Percentiles rank a stretch among this genome's conserved stretches.
These are phyloP conservation scores for Sarcophaga variegata DNA, from an alignment of 2,888 invertebrate genomes.

Conservation along the genomic window DNA sequence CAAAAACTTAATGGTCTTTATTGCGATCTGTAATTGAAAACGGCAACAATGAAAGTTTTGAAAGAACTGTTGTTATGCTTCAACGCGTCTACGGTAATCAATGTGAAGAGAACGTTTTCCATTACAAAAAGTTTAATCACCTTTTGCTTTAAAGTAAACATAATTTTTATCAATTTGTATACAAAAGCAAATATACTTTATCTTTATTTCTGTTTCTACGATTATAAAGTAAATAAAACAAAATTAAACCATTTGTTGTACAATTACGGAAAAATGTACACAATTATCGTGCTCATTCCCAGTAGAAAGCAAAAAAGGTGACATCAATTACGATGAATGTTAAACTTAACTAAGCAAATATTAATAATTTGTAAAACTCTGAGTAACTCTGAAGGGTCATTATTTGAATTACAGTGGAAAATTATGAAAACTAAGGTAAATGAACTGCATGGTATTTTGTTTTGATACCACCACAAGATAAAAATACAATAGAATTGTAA, in stretches of 20 bases:
- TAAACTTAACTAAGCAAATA: not conserved
- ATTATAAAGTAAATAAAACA: not conserved
- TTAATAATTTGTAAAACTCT: not conserved
- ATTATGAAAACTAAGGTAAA: not conserved
- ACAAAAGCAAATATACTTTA: not conserved
- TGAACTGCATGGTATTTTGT: not conserved
- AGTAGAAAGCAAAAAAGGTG: not conserved
- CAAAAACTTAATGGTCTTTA: not conserved
- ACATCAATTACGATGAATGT: not conserved
- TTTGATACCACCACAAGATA: too few relatives aligned
- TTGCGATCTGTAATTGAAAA: not conserved
- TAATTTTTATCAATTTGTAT: not conserved
- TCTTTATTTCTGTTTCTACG: not conserved
- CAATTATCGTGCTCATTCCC: not conserved
- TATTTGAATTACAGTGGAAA: not conserved
- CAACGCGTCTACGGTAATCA: not conserved
- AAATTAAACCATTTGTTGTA: not conserved
- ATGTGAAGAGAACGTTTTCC: not conserved
- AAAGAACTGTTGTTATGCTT: not conserved
- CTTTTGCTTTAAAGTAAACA: not conserved
- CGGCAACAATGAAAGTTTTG: not conserved
- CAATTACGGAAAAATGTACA: not conserved
- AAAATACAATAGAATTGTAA: too few relatives aligned
- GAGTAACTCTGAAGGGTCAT: not conserved
- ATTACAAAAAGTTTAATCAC: not conserved